Conservation (phyloP, 2,113 vertebrate species). For the Triplophysa dalaica region DNA sequence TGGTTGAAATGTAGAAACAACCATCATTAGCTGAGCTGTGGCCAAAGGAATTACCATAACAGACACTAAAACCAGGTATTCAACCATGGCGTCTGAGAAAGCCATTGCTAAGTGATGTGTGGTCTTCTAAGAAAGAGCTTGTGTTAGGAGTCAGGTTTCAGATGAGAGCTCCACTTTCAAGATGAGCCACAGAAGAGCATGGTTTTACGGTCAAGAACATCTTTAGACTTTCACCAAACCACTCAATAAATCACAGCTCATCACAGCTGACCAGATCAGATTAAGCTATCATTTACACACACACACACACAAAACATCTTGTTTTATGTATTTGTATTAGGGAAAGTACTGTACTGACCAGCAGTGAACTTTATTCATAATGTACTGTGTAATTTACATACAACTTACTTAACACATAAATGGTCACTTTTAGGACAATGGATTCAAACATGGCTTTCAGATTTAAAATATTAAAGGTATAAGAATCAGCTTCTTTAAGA, state of each 20-base stretch:
- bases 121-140: not conserved
- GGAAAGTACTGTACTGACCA: not conserved
- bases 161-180: too few relatives aligned
- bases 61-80: not conserved
- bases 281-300: not conserved
- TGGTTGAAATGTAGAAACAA: not conserved
- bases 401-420: too few relatives aligned
- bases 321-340: not conserved
- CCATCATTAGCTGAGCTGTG: not conserved
- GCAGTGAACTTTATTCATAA: not conserved
- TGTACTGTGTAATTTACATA: too few relatives aligned
- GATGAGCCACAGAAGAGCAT: too few relatives aligned
- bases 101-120: not conserved
- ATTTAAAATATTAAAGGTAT: too few relatives aligned
- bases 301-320: not conserved
- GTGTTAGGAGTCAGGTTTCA: too few relatives aligned
- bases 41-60: not conserved
- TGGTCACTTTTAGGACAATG: not conserved
- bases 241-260: not conserved
- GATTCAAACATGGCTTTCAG: too few relatives aligned
- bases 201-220: not conserved
- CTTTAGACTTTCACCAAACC: not conserved
- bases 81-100: conserved; percentile 5
- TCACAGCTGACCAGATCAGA: not conserved
- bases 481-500: too few relatives aligned